Conservation (phyloP, 2,113 vertebrate genomes). For the Syngnathoides biaculeatus region DNA sequence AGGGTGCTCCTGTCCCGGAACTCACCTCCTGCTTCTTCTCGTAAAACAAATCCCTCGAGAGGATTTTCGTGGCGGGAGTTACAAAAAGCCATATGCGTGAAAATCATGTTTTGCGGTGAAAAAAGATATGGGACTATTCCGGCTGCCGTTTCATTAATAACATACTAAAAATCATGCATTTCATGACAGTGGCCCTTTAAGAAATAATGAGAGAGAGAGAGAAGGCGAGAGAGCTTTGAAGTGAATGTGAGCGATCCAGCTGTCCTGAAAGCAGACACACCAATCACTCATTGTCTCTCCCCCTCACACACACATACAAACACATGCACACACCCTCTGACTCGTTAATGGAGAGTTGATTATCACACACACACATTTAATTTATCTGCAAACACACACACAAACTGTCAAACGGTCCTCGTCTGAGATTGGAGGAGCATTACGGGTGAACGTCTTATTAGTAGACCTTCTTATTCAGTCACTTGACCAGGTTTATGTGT, state of each 20-base stretch:
- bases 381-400: neutral
- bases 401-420: constrained; percentile 13
- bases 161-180: too few relatives aligned
- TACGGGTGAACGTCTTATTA: too few relatives aligned
- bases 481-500: constrained; percentile 9
- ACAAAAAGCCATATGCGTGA: too few relatives aligned
- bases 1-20: too few relatives aligned
- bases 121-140: too few relatives aligned
- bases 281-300: constrained; percentile 40
- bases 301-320: constrained; percentile 8
- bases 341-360: constrained; percentile 30
- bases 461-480: constrained; percentile 47
- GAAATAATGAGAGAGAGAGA: constrained; percentile 10
- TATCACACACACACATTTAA: constrained; percentile 29
- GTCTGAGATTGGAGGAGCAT: constrained; percentile 30
- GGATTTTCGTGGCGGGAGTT: too few relatives aligned
- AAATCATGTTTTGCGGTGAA: too few relatives aligned
- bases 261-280: constrained; percentile 29
- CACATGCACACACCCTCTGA: constrained; percentile 14
- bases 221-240: constrained; percentile 32
- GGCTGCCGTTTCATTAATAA: too few relatives aligned
- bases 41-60: too few relatives aligned
- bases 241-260: constrained; percentile 45
- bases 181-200: constrained; percentile 20
- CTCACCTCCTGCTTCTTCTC: too few relatives aligned